Conservation (phyloP, 2,888 invertebrate genomes). For the Charanyca ferruginea region DNA sequence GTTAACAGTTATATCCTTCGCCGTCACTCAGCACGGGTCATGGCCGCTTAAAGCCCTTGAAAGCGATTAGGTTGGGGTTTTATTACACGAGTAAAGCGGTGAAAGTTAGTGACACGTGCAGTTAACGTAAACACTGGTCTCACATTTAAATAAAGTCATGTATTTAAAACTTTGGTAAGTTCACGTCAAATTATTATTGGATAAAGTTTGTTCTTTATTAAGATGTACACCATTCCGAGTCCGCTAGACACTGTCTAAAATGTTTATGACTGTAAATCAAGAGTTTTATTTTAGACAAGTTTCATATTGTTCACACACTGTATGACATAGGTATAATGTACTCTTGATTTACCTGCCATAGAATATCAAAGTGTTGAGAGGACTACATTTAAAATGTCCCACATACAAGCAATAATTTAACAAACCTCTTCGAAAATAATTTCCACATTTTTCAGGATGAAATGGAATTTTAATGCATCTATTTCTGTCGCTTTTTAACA, state of each 20-base stretch:
- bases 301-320: background rate
- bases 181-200: constrained; percentile 51
- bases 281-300: constrained; percentile 15
- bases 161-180: constrained; percentile 55
- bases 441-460: constrained; percentile 37
- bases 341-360: constrained; percentile 10
- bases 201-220: constrained; percentile 53
- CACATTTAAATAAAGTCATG: constrained; percentile 69
- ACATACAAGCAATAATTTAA: constrained; percentile 29
- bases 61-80: constrained; percentile 82
- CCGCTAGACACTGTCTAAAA: constrained; percentile 27
- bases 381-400: constrained; percentile 24
- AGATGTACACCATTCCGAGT: constrained; percentile 16
- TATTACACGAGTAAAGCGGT: constrained; percentile 81
- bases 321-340: background rate
- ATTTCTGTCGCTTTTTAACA: constrained; percentile 55
- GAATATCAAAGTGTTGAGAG: constrained; percentile 1
- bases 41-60: constrained; percentile 91
- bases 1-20: constrained; percentile 73
- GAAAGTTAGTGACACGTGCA: constrained; percentile 73
- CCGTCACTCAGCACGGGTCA: constrained; percentile 85
- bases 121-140: constrained; percentile 70
- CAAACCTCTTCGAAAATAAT: constrained; percentile 12
- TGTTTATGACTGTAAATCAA: constrained; percentile 35
- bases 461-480: constrained; percentile 52